These are phyloP conservation scores for Gymnocephalus cernua DNA, from an alignment of 2,113 vertebrate species.

Conservation along the genomic window DNA sequence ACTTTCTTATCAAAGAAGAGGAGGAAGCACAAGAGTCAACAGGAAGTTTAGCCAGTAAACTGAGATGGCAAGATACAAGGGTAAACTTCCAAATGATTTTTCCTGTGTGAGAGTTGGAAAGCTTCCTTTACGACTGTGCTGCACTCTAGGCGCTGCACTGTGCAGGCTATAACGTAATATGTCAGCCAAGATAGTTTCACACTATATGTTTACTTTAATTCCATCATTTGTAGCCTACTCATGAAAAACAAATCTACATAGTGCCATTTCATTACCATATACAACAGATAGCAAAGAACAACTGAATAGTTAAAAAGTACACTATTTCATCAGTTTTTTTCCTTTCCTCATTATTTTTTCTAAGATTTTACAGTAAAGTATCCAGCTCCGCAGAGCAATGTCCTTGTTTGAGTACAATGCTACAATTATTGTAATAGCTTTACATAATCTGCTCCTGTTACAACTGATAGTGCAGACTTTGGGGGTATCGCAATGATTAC, in stretches of 20 bases:
- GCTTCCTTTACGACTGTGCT: constrained; percentile 29
- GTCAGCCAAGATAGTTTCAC: constrained; percentile 8
- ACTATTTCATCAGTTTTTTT: background rate
- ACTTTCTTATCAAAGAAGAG: constrained; percentile 85
- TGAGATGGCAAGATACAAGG: constrained; percentile 80
- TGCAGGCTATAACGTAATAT: constrained; percentile 27
- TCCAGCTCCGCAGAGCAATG: background rate
- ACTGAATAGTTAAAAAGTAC: background rate
- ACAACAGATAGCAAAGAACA: background rate
- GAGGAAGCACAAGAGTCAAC: constrained; percentile 86
- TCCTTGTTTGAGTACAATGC: constrained; percentile 2
- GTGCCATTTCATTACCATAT: background rate
- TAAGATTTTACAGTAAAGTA: background rate
- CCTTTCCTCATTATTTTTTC: background rate
- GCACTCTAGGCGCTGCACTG: constrained; percentile 21
- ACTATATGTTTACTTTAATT: constrained; percentile 3
- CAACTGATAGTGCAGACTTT: constrained; percentile 37
- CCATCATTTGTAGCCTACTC: background rate
- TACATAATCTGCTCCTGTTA: constrained; percentile 54
- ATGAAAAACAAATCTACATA: background rate
- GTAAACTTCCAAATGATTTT: constrained; percentile 78
- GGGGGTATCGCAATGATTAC: constrained; percentile 16
- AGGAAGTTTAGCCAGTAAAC: constrained; percentile 85
- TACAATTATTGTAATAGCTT: constrained; percentile 45
- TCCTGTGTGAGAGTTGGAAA: constrained; percentile 74